These are phyloP conservation scores for Drosophila mayri DNA, from an alignment of 1,140 invertebrate species.

Conservation along the genomic window DNA sequence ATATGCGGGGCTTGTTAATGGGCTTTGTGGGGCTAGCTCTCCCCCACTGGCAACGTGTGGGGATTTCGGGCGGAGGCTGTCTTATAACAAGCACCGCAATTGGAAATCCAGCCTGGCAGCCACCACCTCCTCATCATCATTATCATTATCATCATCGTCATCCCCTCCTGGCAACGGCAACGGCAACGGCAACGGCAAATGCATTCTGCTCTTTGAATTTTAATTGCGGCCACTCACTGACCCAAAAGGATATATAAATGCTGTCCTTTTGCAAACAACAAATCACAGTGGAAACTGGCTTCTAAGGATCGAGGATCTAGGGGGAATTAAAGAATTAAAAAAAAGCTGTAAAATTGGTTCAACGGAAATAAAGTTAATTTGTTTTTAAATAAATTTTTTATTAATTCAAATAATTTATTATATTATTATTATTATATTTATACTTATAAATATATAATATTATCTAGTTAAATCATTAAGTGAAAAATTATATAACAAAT, in stretches of 20 bases:
- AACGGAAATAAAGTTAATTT: neutral
- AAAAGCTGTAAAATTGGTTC: neutral
- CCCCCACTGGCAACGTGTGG: constrained; percentile 25
- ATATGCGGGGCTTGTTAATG: constrained; percentile 42
- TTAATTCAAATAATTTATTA: too few relatives aligned
- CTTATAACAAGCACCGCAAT: constrained; percentile 28
- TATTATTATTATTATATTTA: too few relatives aligned
- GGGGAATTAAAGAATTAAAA: neutral
- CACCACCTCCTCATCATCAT: neutral
- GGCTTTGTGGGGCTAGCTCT: constrained; percentile 9
- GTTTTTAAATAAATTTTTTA: too few relatives aligned
- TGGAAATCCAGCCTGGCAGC: constrained; percentile 21
- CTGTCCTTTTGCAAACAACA: constrained; percentile 4
- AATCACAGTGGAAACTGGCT: constrained; percentile 2
- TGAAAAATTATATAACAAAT: neutral
- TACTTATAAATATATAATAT: too few relatives aligned
- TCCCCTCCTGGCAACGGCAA: constrained; percentile 3
- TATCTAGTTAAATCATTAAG: too few relatives aligned
- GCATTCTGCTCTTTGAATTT: constrained; percentile 74
- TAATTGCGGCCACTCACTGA: constrained; percentile 57
- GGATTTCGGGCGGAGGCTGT: constrained; percentile 27
- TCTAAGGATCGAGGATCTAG: neutral
- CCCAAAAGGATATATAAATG: constrained; percentile 33
- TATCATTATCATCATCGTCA: neutral
- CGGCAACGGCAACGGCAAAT: constrained; percentile 39